Percentiles rank a stretch among this genome's conserved stretches.
phyloP scores from a whole-genome alignment of 2,113 vertebrate species.

The Salminus brasiliensis region DNA sequence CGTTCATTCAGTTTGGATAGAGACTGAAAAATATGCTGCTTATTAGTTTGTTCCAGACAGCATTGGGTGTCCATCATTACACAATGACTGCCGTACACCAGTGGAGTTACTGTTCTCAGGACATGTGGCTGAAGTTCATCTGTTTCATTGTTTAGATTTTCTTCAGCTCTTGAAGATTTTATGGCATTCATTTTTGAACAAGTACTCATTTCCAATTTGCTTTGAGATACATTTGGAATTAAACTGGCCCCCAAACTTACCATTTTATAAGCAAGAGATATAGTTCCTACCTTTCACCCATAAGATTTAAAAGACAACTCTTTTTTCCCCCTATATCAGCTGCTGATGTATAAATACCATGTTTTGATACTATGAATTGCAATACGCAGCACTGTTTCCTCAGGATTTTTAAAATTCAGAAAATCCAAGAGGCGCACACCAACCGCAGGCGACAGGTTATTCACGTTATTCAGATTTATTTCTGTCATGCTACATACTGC shows the following conservation, averaged over 20 bases:
- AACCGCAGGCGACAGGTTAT: slow-evolving; percentile 71
- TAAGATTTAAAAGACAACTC: slow-evolving; percentile 69
- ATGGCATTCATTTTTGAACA: neutral
- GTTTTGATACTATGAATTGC: slow-evolving; percentile 47
- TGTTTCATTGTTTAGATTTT: neutral
- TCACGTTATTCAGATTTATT: slow-evolving; percentile 58
- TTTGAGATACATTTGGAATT: slow-evolving; percentile 61
- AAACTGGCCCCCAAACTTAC: slow-evolving; percentile 71
- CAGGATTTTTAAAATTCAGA: slow-evolving; percentile 42
- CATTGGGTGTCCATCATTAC: no score
- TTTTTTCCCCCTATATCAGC: slow-evolving; percentile 69
- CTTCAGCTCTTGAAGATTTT: neutral
- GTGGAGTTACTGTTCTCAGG: neutral
- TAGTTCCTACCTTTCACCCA: slow-evolving; percentile 74
- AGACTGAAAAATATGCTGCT: neutral
- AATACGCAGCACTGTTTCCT: slow-evolving; percentile 19
- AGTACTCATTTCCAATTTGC: slow-evolving; percentile 18
- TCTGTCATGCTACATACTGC: slow-evolving; percentile 49
- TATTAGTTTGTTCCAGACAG: slow-evolving; percentile 23
- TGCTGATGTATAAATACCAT: slow-evolving; percentile 55
- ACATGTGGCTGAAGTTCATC: neutral
- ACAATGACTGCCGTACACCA: neutral
- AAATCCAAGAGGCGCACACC: slow-evolving; percentile 84
- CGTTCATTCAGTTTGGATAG: slow-evolving; percentile 41
- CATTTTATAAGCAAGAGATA: slow-evolving; percentile 81